Base-by-base conservation (phyloP, 1,140 invertebrate genomes). In the Tenebrio molitor region DNA sequence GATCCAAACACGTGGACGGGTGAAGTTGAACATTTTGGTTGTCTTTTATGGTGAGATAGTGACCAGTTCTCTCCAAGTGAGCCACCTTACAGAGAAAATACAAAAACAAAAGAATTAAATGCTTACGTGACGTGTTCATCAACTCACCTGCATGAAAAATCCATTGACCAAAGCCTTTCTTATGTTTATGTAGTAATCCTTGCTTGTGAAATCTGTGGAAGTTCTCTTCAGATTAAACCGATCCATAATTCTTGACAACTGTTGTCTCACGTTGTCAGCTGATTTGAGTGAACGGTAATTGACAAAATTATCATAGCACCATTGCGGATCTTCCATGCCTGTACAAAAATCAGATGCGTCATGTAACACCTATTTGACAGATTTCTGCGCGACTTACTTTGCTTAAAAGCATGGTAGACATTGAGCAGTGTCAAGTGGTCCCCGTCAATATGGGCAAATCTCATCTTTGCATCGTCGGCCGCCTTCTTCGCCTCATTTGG, bases 241-340 rank as follows among this genome's bases (percentile, higher is more conserved):
- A 83, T 90, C 89, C 89, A 90, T 90, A 39, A 90, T 90, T 66
- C 89, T 81, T 17, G 88, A 88, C 71, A 90, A 83, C 74, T 90
- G 89, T 72, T 90, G 88, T n/a, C 89, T 82, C 2, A 90, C 89
- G 80, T 90, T 90, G 77, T 90, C 89, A 0, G 88, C 89, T 0
- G 88, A 98, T 85, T 99, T 99, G 19, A 99, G 84, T 1, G 97
- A 99, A 75, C 98, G 91, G 85, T 96, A 99, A 87, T 99, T 99
- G 63, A 99, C 93, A 82, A 99, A 99, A 85, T 99, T 99, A 80
- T 99, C 97, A 78, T 99, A 99, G 84, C 97, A 99, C 98, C 98
- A 99, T 83, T 97, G 94, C 0, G 94, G 92, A 85, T 98, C 96
- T 85, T 99, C 96, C 87, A 86, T 86, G 74, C 87, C 87, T 87